phyloP scores from a whole-genome alignment of 2,888 invertebrate species.

The Plebejus melissa region DNA sequence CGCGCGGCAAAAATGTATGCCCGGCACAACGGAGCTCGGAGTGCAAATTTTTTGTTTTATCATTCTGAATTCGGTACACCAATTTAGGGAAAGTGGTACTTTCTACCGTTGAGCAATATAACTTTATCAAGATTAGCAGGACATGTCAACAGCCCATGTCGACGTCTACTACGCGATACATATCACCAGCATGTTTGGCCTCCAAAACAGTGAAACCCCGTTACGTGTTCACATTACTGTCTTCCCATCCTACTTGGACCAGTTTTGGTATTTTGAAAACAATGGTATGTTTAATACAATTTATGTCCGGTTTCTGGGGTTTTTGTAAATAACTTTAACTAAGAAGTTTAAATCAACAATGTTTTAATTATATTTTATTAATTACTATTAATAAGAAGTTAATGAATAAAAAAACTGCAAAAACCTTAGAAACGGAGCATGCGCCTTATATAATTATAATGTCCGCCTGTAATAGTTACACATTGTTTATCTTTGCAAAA shows the following conservation, averaged over 20 bases:
- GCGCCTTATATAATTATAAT: too few relatives aligned
- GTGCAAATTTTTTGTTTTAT: neutral
- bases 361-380: too few relatives aligned
- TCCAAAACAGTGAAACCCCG: neutral
- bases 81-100: neutral
- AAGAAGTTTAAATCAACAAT: too few relatives aligned
- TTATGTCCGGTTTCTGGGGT: neutral
- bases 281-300: neutral
- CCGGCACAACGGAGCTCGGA: too few relatives aligned
- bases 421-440: too few relatives aligned
- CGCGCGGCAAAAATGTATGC: neutral
- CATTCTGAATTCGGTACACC: neutral
- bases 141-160: neutral
- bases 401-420: too few relatives aligned
- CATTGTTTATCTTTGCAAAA: too few relatives aligned
- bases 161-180: neutral
- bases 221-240: neutral
- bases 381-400: too few relatives aligned
- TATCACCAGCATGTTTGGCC: neutral
- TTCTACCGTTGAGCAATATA: neutral
- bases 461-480: too few relatives aligned
- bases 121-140: neutral
- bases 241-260: neutral
- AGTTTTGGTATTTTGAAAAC: neutral
- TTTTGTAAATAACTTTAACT: neutral